Evolutionary conservation across 1,140 invertebrate genomes (phyloP), one percentile per base, ranked within the genome.

Genomic region (Scaptomyza montana): DNA sequence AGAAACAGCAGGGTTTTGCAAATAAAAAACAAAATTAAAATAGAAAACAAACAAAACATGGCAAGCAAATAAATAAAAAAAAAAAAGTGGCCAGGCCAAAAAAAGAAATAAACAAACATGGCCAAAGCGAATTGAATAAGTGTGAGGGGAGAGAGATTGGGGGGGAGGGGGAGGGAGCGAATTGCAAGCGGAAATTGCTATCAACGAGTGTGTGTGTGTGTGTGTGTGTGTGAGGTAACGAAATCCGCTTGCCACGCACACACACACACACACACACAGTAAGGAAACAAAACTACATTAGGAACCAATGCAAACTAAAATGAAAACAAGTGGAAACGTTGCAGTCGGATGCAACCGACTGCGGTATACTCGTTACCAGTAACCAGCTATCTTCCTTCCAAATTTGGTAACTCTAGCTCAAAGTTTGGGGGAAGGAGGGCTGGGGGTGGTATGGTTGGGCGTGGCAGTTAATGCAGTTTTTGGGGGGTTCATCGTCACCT

Each of bases 11-110:
- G 8, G 4, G 55, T 33, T n/a, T 28, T 9, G 19, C 30, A 13
- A 49, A 51, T 21, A n/a, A 62, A 19, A 39, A 75, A 86, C 73
- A 73, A 85, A 89, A 85, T 80, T 89, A 85, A 89, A 89, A 89
- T 85, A 75, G 71, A 74, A 85, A 75, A 59, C 61, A 72, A 82
- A 63, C 49, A 68, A 77, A 90, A 92, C 91, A 92, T 92, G 91
- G 82, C 84, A 90, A 91, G 89, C 60, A 76, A 89, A 84, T 60
- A 87, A 87, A 85, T 66, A 21, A 25, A 25, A 25, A 1, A 25
- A 25, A 76, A 78, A 65, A 82, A 66, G 74, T 56, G 7, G 36
- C 3, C 19, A 16, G 68, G 21, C 21, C 30, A 33, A 72, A 47
- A 66, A 43, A 7, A n/a, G 7, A 51, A 68, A 62, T 7, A n/a